These are phyloP conservation scores for Thaleichthys pacificus DNA, from an alignment of 2,797 vertebrate genomes.

Conservation along the genomic window DNA sequence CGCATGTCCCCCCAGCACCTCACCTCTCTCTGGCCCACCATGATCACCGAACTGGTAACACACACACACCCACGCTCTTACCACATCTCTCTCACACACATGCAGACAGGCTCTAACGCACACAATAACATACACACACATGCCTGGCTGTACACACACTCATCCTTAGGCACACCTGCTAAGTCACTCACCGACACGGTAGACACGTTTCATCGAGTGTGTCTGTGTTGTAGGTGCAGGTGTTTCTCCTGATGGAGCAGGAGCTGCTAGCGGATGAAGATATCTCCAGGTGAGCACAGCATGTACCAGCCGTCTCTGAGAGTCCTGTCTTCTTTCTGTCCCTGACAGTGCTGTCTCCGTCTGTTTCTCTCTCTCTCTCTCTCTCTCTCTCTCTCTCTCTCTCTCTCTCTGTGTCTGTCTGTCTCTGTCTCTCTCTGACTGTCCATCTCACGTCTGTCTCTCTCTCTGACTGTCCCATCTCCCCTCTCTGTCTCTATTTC, in stretches of 20 bases:
- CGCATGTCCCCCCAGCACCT: constrained; percentile 98
- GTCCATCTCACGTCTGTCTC: too few species aligned
- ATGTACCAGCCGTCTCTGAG: too few species aligned
- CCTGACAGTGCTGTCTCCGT: background rate
- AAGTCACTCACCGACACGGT: background rate
- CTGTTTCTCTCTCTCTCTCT: background rate
- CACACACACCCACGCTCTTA: background rate
- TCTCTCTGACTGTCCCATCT: too few species aligned
- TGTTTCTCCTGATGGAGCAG: constrained; percentile 98
- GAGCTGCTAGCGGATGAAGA: constrained; percentile 98
- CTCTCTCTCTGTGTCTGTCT: too few species aligned
- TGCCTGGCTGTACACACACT: constrained; percentile 9
- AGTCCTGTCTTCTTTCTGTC: background rate
- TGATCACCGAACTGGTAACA: constrained; percentile 98
- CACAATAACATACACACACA: constrained; percentile 7
- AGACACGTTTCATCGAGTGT: background rate
- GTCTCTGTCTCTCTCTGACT: too few species aligned
- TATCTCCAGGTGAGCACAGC: constrained; percentile 85
- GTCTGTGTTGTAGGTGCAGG: constrained; percentile 83
- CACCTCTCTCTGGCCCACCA: constrained; percentile 98
- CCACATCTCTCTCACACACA: background rate
- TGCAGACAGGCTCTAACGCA: background rate
- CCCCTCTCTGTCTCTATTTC: too few species aligned
- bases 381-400: too few species aligned
- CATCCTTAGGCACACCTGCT: background rate